Evolutionary conservation across 2,888 invertebrate species (phyloP).

Genomic region (Syrphus vitripennis): DNA sequence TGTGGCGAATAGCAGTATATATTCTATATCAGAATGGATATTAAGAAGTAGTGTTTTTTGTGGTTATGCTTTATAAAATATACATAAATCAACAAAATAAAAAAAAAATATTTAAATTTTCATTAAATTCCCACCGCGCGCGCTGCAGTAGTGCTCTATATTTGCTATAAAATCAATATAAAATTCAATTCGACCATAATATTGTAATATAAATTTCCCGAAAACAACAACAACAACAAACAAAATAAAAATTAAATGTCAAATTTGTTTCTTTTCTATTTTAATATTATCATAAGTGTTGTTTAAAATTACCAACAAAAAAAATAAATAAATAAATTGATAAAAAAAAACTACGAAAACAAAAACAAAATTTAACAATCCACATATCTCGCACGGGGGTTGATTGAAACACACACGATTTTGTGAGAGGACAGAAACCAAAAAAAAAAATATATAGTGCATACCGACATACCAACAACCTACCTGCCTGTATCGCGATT

Average conservation of each 20-base stretch:
- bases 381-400: too few relatives aligned
- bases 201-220: background rate
- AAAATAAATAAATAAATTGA: background rate
- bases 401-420: conserved; percentile 14
- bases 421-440: conserved; percentile 1
- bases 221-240: too few relatives aligned
- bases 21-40: background rate
- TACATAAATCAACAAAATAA: too few relatives aligned
- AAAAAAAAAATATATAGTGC: conserved; percentile 45
- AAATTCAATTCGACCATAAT: background rate
- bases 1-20: background rate
- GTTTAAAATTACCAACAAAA: background rate
- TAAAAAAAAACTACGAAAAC: conserved; percentile 11
- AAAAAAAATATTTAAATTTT: background rate
- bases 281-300: conserved; percentile 1
- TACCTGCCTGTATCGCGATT: conserved; percentile 56
- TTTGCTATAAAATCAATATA: conserved; percentile 13
- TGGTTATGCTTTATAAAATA: background rate
- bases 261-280: background rate
- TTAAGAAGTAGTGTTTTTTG: background rate
- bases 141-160: background rate
- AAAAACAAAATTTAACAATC: conserved; percentile 36
- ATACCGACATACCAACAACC: conserved; percentile 30
- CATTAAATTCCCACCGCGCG: conserved; percentile 35
- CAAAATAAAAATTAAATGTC: conserved; percentile 26